Evolutionary conservation across 1,140 invertebrate genomes (phyloP).

Genomic region (Dreissena rostriformis): DNA sequence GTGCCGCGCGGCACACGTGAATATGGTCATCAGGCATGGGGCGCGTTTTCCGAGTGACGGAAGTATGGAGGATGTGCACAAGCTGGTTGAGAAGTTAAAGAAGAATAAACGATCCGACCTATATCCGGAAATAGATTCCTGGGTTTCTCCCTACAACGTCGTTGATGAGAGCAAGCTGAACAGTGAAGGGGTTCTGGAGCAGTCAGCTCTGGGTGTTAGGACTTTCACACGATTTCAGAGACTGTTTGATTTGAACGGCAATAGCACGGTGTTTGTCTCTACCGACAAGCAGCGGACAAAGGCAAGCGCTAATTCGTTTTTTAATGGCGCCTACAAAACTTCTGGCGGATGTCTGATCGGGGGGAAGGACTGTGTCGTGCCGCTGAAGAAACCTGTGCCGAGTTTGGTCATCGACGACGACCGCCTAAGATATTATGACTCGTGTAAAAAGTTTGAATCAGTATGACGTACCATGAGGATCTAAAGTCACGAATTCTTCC

Average conservation of each 20-base stretch:
- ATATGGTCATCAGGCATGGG: conserved; percentile 34
- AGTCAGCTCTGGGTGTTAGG: conserved; percentile 5
- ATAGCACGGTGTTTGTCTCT: conserved; percentile 15
- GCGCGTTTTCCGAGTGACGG: conserved; percentile 12
- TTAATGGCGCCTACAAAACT: too few relatives aligned
- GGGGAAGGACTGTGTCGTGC: too few relatives aligned
- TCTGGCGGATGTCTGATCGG: too few relatives aligned
- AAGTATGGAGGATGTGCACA: conserved; percentile 31
- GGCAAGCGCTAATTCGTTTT: conserved; percentile 18
- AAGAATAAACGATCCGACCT: not conserved
- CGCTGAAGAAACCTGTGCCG: not conserved
- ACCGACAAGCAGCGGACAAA: conserved; percentile 21
- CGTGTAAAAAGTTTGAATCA: conserved; percentile 14
- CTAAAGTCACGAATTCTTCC: too few relatives aligned
- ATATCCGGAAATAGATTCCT: conserved; percentile 28
- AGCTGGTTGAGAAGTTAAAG: conserved; percentile 7
- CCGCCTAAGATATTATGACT: conserved; percentile 3
- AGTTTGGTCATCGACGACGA: not conserved
- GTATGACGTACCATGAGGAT: too few relatives aligned
- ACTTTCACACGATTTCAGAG: not conserved
- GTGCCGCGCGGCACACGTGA: conserved; percentile 37
- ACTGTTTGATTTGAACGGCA: not conserved
- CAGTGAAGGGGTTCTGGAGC: conserved; percentile 24
- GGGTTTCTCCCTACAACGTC: conserved; percentile 10
- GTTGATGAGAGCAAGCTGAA: conserved; percentile 7